Base-by-base conservation (phyloP, 2,888 invertebrate genomes). In the Pedicia rivosa region DNA sequence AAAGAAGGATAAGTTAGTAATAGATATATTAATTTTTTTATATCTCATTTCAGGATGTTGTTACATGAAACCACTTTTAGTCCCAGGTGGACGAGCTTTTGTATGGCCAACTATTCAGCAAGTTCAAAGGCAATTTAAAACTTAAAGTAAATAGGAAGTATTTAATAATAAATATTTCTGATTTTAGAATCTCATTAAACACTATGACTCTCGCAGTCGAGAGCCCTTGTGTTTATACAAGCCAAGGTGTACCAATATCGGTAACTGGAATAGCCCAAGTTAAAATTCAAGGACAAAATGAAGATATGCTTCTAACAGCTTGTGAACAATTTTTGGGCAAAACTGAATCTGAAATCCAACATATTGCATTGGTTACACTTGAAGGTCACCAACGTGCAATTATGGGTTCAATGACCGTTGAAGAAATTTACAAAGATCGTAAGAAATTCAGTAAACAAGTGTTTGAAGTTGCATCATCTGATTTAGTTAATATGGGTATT, bases 191-290 rank as follows among this genome's bases (percentile, higher is more conserved):
- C 56, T 91, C 91, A 5, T 67, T 95, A 48, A 95, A 94, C 62
- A 94, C 94, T 2, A 94, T 95, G 91, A 95, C 94, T 2, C 71
- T 95, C 37, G 86, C 88, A 62, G 92, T 95, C 38, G 90, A 92
- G 59, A 90, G 90, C 50, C 88, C 90, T 7, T 88, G 87, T 37
- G 94, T 95, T 5, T 94, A 94, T 61, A 94, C 94, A 29, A 84
- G 86, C 52, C 90, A 92, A 63, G 94, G 94, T 38, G 94, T 95
- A 17, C 91, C 94, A 14, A 91, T 95, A 57, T 91, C 92, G 16
- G 94, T 95, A 24, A 94, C 92, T 22, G 94, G 94, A 44, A 92
- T 95, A 50, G 95, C 95, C 37, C 94, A 95, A 76, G 92, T 91
- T 62, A 77, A 77, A 57, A 74, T 78, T 42, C 77, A 78, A 55